These are phyloP conservation scores for Caenorhabditis afra DNA, from an alignment of 2,888 invertebrate genomes.

Conservation along the genomic window DNA sequence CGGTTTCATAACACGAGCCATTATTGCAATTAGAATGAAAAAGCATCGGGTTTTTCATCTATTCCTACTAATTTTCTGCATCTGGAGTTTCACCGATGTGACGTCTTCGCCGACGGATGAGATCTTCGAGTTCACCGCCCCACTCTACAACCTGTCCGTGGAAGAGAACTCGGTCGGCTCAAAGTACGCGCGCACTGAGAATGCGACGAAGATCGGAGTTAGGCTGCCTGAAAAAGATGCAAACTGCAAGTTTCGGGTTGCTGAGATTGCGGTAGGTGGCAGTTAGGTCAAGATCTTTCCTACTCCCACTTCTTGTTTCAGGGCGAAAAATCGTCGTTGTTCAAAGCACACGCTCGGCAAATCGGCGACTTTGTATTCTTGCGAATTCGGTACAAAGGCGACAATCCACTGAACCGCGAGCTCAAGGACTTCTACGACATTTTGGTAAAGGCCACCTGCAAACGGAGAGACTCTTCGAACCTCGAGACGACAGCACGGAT, in stretches of 20 bases:
- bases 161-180: slow-evolving; percentile 86
- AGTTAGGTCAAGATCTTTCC: not conserved
- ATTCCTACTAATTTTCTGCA: slow-evolving; percentile 41
- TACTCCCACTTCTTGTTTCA: too few species aligned
- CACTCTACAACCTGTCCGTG: slow-evolving; percentile 90
- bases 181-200: slow-evolving; percentile 82
- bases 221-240: slow-evolving; percentile 82
- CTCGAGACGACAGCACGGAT: slow-evolving; percentile 77
- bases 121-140: slow-evolving; percentile 86
- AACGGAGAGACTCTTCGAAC: slow-evolving; percentile 81
- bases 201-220: slow-evolving; percentile 88
- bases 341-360: slow-evolving; percentile 70
- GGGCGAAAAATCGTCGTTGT: slow-evolving; percentile 63
- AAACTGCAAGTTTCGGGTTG: slow-evolving; percentile 89
- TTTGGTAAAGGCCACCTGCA: slow-evolving; percentile 85
- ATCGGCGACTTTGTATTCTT: slow-evolving; percentile 97
- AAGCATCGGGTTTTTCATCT: slow-evolving; percentile 44
- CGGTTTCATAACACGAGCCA: not conserved
- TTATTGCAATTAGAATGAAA: slow-evolving; percentile 23
- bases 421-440: slow-evolving; percentile 80
- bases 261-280: slow-evolving; percentile 79
- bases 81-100: too few species aligned
- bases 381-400: slow-evolving; percentile 90
- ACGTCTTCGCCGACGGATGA: slow-evolving; percentile 22
- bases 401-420: slow-evolving; percentile 93